These are phyloP conservation scores for Priapulus caudatus DNA, from an alignment of 2,888 invertebrate genomes.

Conservation along the genomic window DNA sequence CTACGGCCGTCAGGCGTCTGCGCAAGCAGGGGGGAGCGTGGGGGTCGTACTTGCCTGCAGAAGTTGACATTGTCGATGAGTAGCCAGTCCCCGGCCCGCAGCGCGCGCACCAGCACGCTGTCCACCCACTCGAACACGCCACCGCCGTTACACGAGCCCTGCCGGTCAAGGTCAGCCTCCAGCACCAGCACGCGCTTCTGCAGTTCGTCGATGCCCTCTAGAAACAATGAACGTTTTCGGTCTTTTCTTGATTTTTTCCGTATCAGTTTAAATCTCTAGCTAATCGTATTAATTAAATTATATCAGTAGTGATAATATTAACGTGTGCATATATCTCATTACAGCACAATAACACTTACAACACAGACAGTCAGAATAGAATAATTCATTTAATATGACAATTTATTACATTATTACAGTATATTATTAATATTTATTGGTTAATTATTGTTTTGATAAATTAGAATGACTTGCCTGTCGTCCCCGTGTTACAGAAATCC, in stretches of 20 bases:
- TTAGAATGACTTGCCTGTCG: slow-evolving; percentile 26
- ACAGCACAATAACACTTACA: no score
- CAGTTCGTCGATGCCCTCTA: not conserved
- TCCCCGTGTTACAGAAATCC: slow-evolving; percentile 15
- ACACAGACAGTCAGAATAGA: no score
- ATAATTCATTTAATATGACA: no score
- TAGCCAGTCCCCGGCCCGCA: slow-evolving; percentile 41
- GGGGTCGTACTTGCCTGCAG: slow-evolving; percentile 29
- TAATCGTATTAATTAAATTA: no score
- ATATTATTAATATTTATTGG: slow-evolving; percentile 53
- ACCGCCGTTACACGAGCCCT: slow-evolving; percentile 22
- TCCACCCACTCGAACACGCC: slow-evolving; percentile 43
- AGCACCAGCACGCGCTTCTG: not conserved
- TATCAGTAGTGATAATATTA: no score
- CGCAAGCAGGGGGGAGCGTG: no score
- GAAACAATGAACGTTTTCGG: not conserved
- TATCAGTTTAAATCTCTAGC: no score
- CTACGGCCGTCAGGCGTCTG: no score
- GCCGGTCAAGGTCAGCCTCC: not conserved
- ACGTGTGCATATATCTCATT: no score
- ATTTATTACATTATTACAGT: slow-evolving; percentile 32
- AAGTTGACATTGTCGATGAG: slow-evolving; percentile 40
- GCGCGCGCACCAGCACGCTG: slow-evolving; percentile 41
- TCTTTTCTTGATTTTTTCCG: no score
- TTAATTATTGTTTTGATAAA: slow-evolving; percentile 18